Conservation (phyloP, 2,797 vertebrate species). For the Thaleichthys pacificus region DNA sequence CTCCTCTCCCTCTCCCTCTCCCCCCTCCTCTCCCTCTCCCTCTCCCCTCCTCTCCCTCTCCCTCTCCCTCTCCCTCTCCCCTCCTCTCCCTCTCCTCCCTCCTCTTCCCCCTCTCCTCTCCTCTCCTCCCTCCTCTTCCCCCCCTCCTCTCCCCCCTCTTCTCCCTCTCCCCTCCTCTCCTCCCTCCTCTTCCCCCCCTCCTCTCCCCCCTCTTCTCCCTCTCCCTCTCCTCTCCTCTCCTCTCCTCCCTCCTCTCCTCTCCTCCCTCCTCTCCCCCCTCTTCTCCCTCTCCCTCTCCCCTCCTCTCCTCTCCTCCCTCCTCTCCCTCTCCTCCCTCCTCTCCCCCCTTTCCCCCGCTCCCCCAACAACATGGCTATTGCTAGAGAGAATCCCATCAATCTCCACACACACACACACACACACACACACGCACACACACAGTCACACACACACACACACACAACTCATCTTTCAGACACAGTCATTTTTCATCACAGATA, state of each 20-base stretch:
- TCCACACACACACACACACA: slow-evolving; percentile 50
- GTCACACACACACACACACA: slow-evolving; percentile 43
- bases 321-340: not conserved
- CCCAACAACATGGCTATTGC: slow-evolving; percentile 90
- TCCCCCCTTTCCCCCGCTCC: slow-evolving; percentile 56
- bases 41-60: not conserved
- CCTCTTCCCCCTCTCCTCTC: slow-evolving; percentile 20
- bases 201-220: not conserved
- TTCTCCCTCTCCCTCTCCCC: not conserved
- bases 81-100: not conserved
- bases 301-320: slow-evolving; percentile 21
- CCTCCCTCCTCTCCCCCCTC: not conserved
- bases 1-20: slow-evolving; percentile 14
- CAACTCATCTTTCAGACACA: slow-evolving; percentile 84
- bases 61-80: slow-evolving; percentile 31
- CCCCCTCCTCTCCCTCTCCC: slow-evolving; percentile 52
- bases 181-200: slow-evolving; percentile 22
- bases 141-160: slow-evolving; percentile 54
- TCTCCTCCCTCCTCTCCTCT: slow-evolving; percentile 28
- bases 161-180: not conserved
- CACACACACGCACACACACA: slow-evolving; percentile 39
- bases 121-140: slow-evolving; percentile 24
- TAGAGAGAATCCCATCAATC: slow-evolving; percentile 87
- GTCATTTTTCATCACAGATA: slow-evolving; percentile 92
- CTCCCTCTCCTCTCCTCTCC: slow-evolving; percentile 41